Evolutionary conservation across 1,140 invertebrate genomes (phyloP).

Genomic region (Gryon sp.): DNA sequence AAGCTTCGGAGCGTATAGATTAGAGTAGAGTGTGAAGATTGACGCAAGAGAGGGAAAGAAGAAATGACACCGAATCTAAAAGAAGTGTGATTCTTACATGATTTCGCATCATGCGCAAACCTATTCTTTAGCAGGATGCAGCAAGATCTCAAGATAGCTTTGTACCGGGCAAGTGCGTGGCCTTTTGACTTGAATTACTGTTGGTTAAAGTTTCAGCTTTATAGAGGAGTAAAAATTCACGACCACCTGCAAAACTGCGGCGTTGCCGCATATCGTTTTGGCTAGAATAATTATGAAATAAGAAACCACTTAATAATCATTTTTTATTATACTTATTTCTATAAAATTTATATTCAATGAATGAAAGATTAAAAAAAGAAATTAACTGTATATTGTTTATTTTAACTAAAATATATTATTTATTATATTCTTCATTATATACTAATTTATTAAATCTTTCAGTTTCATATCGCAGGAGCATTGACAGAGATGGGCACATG

Average conservation of each 20-base stretch:
- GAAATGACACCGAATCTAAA: slow-evolving; percentile 58
- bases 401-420: too few relatives aligned
- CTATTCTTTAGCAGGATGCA: slow-evolving; percentile 70
- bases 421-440: too few relatives aligned
- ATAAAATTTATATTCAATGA: too few relatives aligned
- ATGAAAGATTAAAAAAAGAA: too few relatives aligned
- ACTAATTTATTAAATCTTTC: too few relatives aligned
- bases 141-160: slow-evolving; percentile 69
- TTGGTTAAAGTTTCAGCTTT: slow-evolving; percentile 68
- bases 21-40: slow-evolving; percentile 49
- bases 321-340: too few relatives aligned
- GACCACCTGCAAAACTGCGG: slow-evolving; percentile 66
- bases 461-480: too few relatives aligned
- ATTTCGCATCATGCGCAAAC: slow-evolving; percentile 66
- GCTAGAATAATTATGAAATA: slow-evolving; percentile 16
- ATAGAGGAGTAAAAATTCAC: slow-evolving; percentile 56
- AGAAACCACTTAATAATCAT: not conserved
- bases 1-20: slow-evolving; percentile 30
- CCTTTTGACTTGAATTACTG: slow-evolving; percentile 69
- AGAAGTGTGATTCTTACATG: slow-evolving; percentile 65
- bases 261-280: slow-evolving; percentile 31
- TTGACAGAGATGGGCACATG: too few relatives aligned
- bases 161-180: slow-evolving; percentile 67
- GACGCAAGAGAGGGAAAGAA: slow-evolving; percentile 19
- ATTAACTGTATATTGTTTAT: too few relatives aligned